Base-by-base conservation (phyloP, 2,113 vertebrate genomes). In the Larimichthys crocea region DNA sequence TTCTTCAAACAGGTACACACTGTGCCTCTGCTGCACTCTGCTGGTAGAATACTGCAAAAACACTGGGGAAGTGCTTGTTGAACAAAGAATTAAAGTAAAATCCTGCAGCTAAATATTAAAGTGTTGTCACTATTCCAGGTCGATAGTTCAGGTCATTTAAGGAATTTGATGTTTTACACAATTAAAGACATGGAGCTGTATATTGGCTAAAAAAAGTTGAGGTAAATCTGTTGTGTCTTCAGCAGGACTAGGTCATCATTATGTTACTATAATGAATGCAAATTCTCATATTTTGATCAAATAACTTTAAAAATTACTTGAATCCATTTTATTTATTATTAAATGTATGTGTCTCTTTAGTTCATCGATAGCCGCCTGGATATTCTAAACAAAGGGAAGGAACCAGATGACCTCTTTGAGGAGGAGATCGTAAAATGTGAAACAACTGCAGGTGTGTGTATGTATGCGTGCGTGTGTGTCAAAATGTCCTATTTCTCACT, bases 361-460 rank as follows among this genome's bases (percentile, higher is more conserved):
- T 98, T 98, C 82, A 96, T 98, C 0, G 97, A 98, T 44, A 82
- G 52, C 14, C 96, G 97, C 0, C 57, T 98, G 86, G 95, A 97
- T 86, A 94, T 94, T 87, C 92, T 97, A n/a, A 97, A 96, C 69
- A 72, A 83, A 3, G 96, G 94, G 2, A 92, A 90, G 22, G 95
- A 95, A 48, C 96, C 95, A 74, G 95, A 95, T 1, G 97, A 98
- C 35, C 86, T 95, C n/a, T 98, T 97, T 60, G 97, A 98, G 80
- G 95, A 97, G 57, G 96, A 97, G 73, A 95, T 97, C 48, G 86
- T 91, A 3, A 91, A 92, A 75, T 94, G 92, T 42, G 92, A 91
- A 31, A 64, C 82, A 6, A 89, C 93, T 60, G 92, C 94, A 86
- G 95, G 96, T 97, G 76, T 89, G 92, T 86, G 5, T 74, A 3